Percentiles rank a stretch among this genome's conserved stretches.
These are phyloP conservation scores for Thalassoma bifasciatum DNA, from an alignment of 2,113 vertebrate genomes.

Conservation along the genomic window DNA sequence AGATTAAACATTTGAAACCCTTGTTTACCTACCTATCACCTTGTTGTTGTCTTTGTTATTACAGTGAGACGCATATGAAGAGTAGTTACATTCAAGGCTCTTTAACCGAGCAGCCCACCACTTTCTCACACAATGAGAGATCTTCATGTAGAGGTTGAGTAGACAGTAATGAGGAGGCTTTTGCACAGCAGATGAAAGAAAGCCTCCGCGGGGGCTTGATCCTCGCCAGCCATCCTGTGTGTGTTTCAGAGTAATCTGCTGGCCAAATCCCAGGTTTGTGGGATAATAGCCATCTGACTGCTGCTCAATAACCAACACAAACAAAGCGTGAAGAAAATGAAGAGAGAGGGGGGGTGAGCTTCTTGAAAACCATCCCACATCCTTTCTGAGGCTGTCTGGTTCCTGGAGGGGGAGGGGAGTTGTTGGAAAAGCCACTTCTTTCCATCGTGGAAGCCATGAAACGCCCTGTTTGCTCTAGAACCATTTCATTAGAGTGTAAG, in stretches of 20 bases:
- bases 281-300: constrained; percentile 66
- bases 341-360: constrained; percentile 52
- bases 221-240: constrained; percentile 23
- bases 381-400: constrained; percentile 44
- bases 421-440: background rate
- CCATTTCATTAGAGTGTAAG: background rate
- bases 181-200: constrained; percentile 45
- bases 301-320: constrained; percentile 51
- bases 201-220: constrained; percentile 22
- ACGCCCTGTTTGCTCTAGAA: background rate
- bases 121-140: constrained; percentile 29
- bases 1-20: constrained; percentile 79
- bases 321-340: constrained; percentile 24
- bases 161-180: constrained; percentile 46
- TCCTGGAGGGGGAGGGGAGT: constrained; percentile 42
- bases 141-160: constrained; percentile 10
- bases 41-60: constrained; percentile 57
- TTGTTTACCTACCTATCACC: constrained; percentile 73
- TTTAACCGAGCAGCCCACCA: constrained; percentile 13
- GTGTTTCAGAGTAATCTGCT: constrained; percentile 48
- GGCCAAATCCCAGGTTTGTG: constrained; percentile 63
- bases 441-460: background rate
- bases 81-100: background rate
- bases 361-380: constrained; percentile 39
- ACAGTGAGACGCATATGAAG: background rate